Evolutionary conservation across 2,888 invertebrate genomes (phyloP), one percentile per base, ranked within the genome.

Genomic region (Caenorhabditis doughertyi): DNA sequence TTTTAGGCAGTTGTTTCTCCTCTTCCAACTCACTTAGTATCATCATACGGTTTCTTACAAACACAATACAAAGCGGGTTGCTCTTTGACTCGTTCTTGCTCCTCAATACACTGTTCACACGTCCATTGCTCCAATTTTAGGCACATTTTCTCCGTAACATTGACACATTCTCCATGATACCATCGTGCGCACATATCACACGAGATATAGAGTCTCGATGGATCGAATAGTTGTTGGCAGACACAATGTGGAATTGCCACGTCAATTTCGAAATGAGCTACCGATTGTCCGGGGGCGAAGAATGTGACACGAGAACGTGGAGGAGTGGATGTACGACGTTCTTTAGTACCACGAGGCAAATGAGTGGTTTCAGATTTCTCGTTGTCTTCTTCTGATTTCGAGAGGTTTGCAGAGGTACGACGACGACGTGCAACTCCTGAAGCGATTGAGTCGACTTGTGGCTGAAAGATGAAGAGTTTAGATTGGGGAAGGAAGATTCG

Each of bases 131-230:
- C 96, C 92, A 98, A 94, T 8, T 81, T 70, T 29, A 95, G 94
- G 92, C 96, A 96, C 94, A 95, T 95, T 92, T 95, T 95, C 92
- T 97, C 97, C 0, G 96, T 96, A 81, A 98, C 96, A 55, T 95
- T 96, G 13, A 98, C 97, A 92, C 99, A 99, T 88, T 96, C 95
- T 0, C 97, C 97, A 92, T 99, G 99, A 94, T 97, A 98, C 98
- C 98, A 98, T 93, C 97, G 97, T 91, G 96, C 96, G 93, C 98
- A 99, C 90, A 96, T 94, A 93, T 98, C 97, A 93, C 99, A 99
- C 80, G 97, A 97, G 86, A 99, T 96, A 93, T 98, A 98, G 93
- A 98, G 83, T 83, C 79, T 81, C 9, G 47, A 64, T 5, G 79
- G 64, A 67, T 88, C 85, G 76, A 82, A 88, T 9, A 76, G 56